A percentile compares a stretch with the other conserved stretches of the same genome.
Conservation (phyloP, 1,140 invertebrate genomes). For the Phymastichus coffea region DNA sequence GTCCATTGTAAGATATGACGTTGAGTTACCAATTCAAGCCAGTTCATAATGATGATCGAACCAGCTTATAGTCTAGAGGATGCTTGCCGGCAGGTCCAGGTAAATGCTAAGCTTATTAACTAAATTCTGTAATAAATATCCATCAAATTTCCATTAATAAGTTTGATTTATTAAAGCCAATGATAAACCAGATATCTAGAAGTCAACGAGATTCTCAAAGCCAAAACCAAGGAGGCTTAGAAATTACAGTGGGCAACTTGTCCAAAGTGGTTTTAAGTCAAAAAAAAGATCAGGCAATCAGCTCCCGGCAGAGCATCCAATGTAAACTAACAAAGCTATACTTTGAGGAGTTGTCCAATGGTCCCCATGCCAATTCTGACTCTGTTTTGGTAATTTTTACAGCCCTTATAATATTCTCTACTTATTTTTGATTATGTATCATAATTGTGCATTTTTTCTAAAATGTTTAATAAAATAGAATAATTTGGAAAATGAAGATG, state of each 20-base stretch:
- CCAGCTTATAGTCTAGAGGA: conserved; percentile 49
- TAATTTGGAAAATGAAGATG: conserved; percentile 71
- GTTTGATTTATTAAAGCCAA: conserved; percentile 36
- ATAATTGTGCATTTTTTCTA: too few species aligned
- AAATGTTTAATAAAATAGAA: too few species aligned
- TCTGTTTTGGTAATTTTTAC: conserved; percentile 51
- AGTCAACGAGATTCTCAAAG: conserved; percentile 41
- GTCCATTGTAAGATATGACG: conserved; percentile 48
- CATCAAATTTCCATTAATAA: too few species aligned
- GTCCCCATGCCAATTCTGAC: conserved; percentile 52
- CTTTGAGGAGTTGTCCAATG: conserved; percentile 52
- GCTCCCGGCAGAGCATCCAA: conserved; percentile 52
- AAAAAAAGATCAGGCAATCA: conserved; percentile 48
- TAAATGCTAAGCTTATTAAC: too few species aligned
- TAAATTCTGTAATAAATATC: too few species aligned
- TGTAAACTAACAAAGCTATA: conserved; percentile 54
- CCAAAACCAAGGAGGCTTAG: conserved; percentile 36
- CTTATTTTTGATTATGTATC: too few species aligned
- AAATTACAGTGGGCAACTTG: conserved; percentile 38
- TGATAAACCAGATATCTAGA: conserved; percentile 50
- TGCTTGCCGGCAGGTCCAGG: conserved; percentile 53
- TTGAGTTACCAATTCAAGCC: conserved; percentile 34
- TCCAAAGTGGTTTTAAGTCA: conserved; percentile 29
- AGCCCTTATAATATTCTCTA: too few species aligned
- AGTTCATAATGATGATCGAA: conserved; percentile 46